These are phyloP conservation scores for Aphidoletes aphidimyza DNA, from an alignment of 2,888 invertebrate species.

Conservation along the genomic window DNA sequence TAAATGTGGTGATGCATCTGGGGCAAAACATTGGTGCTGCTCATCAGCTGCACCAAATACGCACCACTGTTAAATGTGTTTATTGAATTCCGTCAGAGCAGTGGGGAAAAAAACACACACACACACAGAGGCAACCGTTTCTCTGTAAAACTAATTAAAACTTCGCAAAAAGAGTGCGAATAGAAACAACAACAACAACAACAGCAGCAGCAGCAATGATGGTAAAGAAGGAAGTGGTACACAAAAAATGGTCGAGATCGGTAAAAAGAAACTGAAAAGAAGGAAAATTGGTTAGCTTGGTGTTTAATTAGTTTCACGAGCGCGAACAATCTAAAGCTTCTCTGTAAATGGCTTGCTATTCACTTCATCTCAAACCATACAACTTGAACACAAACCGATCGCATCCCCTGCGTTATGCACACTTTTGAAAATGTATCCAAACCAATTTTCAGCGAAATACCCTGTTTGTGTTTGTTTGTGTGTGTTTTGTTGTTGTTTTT, in stretches of 20 bases:
- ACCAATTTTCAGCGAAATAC: not conserved
- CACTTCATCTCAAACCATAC: not conserved
- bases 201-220: not conserved
- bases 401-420: not conserved
- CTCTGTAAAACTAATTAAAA: constrained; percentile 26
- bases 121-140: not conserved
- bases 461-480: not conserved
- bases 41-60: not conserved
- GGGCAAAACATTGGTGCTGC: constrained; percentile 26
- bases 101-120: no score
- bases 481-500: not conserved
- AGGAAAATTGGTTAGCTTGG: constrained; percentile 41
- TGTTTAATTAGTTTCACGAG: constrained; percentile 43
- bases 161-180: not conserved
- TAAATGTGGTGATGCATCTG: no score
- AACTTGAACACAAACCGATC: constrained; percentile 34
- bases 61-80: not conserved
- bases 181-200: not conserved
- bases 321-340: not conserved
- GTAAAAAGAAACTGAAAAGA: constrained; percentile 25
- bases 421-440: not conserved
- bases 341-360: constrained; percentile 17
- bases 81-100: constrained; percentile 29
- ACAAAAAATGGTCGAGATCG: not conserved
- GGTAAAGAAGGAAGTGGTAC: not conserved